Base-by-base conservation (phyloP, 2,888 invertebrate genomes). In the Mongoloraphidia duomilia region DNA sequence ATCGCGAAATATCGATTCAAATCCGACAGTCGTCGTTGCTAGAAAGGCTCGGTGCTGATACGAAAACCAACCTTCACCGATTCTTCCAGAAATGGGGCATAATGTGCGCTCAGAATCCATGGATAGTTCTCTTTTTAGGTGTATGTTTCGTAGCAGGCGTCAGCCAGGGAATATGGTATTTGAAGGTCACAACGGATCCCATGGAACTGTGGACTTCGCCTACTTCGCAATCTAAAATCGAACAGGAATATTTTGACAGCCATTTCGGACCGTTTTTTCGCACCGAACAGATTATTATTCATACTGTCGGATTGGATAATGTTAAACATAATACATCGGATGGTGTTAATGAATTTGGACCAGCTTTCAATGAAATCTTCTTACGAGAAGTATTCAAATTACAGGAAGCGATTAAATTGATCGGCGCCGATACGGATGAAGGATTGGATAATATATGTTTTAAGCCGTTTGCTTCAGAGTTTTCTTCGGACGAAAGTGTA, bases 171-270 rank as follows among this genome's bases (percentile, higher is more conserved):
- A 79, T 91, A 49, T 73, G 75, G 50, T 79, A 76, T 60, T 73
- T 88, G 61, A 69, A 82, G 53, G 81, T 94, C 41, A 92, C 90
- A 1, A 95, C 94, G 0, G 85, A 97, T 71, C 97, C 97, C 0
- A 94, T 97, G 0, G 85, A 97, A 65, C 73, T 98, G 50, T 98
- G 98, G 98, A 95, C 97, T 0, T 80, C 95, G 0, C 88, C 94
- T 0, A 71, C 72, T 49, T 93, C 93, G 0, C 76, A 86, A 41
- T 87, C 94, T 0, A 77, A 97, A 0, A 61, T 82, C n/a, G 95
- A 98, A 66, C 79, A 86, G 52, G 80, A 87, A 51, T 95, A 82
- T 69, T 98, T 89, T 65, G 95, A 98, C 66, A 77, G 82, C 2
- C 83, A 92, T 60, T 98, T 98, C 67, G 84, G 88, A 60, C 94